These are phyloP conservation scores for Steromphala cineraria DNA, from an alignment of 2,888 invertebrate species.

Conservation along the genomic window DNA sequence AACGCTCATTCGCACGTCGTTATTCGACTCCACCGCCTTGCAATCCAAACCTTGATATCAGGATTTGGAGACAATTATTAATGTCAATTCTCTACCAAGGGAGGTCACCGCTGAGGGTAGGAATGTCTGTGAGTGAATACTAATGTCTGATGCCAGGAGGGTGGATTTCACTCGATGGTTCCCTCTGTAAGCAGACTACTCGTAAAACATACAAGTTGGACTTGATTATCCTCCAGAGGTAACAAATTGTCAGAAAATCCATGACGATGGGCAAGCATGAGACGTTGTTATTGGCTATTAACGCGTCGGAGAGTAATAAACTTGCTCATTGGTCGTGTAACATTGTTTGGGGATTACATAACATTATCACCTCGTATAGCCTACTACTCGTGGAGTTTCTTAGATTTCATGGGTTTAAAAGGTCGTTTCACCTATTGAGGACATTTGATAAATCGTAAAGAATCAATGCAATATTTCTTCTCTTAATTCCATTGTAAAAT, in stretches of 20 bases:
- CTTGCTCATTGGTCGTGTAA: too few species aligned
- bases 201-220: not conserved
- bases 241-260: not conserved
- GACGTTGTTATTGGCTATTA: too few species aligned
- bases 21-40: not conserved
- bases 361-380: too few species aligned
- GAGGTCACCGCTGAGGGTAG: not conserved
- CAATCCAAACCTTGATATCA: not conserved
- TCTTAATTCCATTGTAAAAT: too few species aligned
- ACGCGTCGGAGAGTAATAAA: too few species aligned
- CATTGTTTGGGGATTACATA: too few species aligned
- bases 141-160: not conserved
- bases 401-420: too few species aligned
- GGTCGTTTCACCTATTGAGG: too few species aligned
- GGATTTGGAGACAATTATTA: constrained; percentile 1
- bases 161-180: not conserved
- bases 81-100: not conserved
- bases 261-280: too few species aligned
- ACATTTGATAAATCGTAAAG: too few species aligned
- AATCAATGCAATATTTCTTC: too few species aligned
- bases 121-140: not conserved
- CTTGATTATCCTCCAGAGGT: not conserved
- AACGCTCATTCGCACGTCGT: not conserved
- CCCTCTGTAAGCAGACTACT: not conserved
- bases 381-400: too few species aligned